phyloP scores from a whole-genome alignment of 2,797 vertebrate genomes.

The Pagetopsis macropterus region DNA sequence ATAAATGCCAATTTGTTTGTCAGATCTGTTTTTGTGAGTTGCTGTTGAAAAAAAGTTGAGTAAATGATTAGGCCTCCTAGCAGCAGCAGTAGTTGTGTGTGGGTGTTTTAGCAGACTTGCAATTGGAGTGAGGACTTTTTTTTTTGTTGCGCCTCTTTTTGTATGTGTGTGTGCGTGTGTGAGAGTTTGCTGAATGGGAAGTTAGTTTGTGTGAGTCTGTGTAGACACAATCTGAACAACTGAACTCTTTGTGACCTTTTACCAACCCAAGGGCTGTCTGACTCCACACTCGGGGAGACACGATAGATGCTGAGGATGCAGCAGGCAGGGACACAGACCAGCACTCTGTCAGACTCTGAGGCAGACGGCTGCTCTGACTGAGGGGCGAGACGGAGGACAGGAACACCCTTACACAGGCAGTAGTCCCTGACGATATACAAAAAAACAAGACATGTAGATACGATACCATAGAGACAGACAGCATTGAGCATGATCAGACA shows the following conservation, averaged over 20 bases:
- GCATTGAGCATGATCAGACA: slow-evolving; percentile 9
- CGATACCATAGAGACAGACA: background rate
- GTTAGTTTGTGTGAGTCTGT: slow-evolving; percentile 39
- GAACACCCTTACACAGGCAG: slow-evolving; percentile 37
- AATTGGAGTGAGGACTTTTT: slow-evolving; percentile 26
- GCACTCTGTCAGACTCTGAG: slow-evolving; percentile 55
- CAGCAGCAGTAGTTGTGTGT: slow-evolving; percentile 10
- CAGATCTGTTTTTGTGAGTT: slow-evolving; percentile 2
- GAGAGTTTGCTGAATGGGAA: background rate
- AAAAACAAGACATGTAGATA: background rate
- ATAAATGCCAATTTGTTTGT: slow-evolving; percentile 11
- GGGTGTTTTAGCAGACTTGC: slow-evolving; percentile 13
- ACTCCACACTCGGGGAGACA: slow-evolving; percentile 59
- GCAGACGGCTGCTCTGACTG: slow-evolving; percentile 44
- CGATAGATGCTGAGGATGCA: slow-evolving; percentile 67
- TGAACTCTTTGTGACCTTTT: slow-evolving; percentile 65
- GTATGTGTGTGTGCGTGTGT: slow-evolving; percentile 1
- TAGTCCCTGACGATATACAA: slow-evolving; percentile 15
- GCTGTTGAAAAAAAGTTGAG: background rate
- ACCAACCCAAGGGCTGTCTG: slow-evolving; percentile 62
- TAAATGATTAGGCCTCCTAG: background rate
- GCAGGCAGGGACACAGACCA: slow-evolving; percentile 53
- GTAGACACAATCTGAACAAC: slow-evolving; percentile 58
- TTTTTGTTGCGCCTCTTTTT: slow-evolving; percentile 10
- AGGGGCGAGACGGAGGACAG: slow-evolving; percentile 45